These are phyloP conservation scores for Drosophila nebulosa DNA, from an alignment of 1,140 invertebrate species.

Conservation along the genomic window DNA sequence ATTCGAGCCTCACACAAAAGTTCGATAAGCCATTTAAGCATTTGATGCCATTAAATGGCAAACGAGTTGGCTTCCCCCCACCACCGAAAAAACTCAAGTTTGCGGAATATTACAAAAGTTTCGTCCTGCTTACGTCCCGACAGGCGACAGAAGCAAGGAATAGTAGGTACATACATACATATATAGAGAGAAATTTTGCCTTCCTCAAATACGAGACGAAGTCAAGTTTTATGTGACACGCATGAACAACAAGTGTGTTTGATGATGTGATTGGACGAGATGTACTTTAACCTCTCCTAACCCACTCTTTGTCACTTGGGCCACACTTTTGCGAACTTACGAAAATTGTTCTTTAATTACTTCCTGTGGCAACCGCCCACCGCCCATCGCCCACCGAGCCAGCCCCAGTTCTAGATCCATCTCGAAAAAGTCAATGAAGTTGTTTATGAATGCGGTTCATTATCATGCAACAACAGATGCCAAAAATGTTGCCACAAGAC, in stretches of 20 bases:
- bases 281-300: slow-evolving; percentile 33
- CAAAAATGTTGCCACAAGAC: slow-evolving; percentile 44
- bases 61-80: slow-evolving; percentile 10
- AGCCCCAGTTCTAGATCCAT: neutral
- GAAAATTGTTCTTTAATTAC: slow-evolving; percentile 77
- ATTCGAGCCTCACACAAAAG: slow-evolving; percentile 33
- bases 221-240: slow-evolving; percentile 45
- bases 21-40: slow-evolving; percentile 52
- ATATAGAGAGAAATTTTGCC: neutral
- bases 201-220: slow-evolving; percentile 6
- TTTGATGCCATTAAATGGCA: slow-evolving; percentile 37
- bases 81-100: slow-evolving; percentile 42
- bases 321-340: slow-evolving; percentile 61
- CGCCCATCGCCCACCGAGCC: neutral
- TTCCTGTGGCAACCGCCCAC: slow-evolving; percentile 50
- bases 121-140: slow-evolving; percentile 35
- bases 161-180: neutral
- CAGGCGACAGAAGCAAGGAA: neutral
- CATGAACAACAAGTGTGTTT: slow-evolving; percentile 63
- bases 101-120: slow-evolving; percentile 71
- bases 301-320: neutral
- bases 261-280: slow-evolving; percentile 61
- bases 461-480: slow-evolving; percentile 74
- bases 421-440: slow-evolving; percentile 46
- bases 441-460: slow-evolving; percentile 68